Evolutionary conservation across 2,113 vertebrate species (phyloP).

Genomic region (Scolopax mira): DNA sequence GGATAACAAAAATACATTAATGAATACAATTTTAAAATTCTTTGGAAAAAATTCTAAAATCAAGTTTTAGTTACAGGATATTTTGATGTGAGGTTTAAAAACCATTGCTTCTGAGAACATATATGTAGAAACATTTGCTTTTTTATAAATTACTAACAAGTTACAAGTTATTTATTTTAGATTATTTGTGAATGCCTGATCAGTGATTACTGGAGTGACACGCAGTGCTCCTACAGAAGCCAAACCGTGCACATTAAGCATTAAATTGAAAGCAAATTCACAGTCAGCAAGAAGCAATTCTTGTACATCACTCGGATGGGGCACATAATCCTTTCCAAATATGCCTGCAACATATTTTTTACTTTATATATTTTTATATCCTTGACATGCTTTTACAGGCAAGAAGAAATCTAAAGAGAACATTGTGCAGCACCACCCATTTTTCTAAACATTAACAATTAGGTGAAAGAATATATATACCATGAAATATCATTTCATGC

Average conservation of each 20-base stretch:
- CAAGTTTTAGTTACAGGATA: neutral
- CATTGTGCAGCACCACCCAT: neutral
- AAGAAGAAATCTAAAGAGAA: neutral
- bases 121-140: neutral
- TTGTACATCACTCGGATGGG: neutral
- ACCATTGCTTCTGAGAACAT: neutral
- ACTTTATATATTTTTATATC: neutral
- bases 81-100: neutral
- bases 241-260: rapidly evolving
- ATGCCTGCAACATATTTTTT: neutral
- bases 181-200: neutral
- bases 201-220: neutral
- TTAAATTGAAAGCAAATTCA: neutral
- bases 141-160: neutral
- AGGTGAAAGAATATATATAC: neutral
- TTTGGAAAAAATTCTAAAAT: neutral
- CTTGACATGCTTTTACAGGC: neutral
- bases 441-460: neutral
- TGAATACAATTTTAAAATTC: neutral
- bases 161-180: neutral
- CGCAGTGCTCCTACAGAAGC: neutral
- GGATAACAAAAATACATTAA: neutral
- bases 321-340: neutral
- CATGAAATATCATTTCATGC: rapidly evolving
- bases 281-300: neutral